Evolutionary conservation across 2,888 invertebrate species (phyloP), one percentile per base, ranked within the genome.

Genomic region (Ernsta delagoae): DNA sequence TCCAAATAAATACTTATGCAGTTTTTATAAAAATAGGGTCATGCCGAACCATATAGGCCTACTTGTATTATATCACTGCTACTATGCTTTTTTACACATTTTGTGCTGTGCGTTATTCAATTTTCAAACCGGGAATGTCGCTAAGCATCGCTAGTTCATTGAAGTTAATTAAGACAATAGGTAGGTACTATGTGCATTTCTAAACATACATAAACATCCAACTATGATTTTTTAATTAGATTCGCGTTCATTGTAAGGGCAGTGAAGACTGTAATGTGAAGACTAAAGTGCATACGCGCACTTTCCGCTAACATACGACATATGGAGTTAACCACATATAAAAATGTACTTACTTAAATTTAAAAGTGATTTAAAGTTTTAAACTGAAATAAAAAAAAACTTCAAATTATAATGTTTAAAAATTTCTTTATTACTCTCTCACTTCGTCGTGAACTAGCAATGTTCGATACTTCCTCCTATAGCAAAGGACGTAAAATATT

Each of bases 241-340:
- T 64, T 64, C 56, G 43, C 12, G 54, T 56, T 31, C 34, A 16
- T 34, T 31, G 34, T 16, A 53, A 12, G 8, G 16, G 31, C 11
- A 50, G 62, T 62, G 62, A 62, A 62, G 53, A 62, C 62, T 53
- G 50, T 65, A 31, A 65, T 59, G 65, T 65, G 50, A 59, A 39
- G 39, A 16, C 39, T 48, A 36, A 54, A 63, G 31, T 12, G 59
- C 48, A 65, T 41, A 63, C 50, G 36, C 12, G 64, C 53, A 16
- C 12, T 16, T 31, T 50, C 39, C 39, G 39, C 6, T 39, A 39
- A 39, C 7, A 39, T 39, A 39, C 7, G 31, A 39, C 7, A 39
- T 39, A 39, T 5, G 7, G 5, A 39, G 39, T 7, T 39, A 39
- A 39, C 39, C 39, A 39, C 39, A 39, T 2, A 5, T 39, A 7